Evolutionary conservation across 2,797 vertebrate genomes (phyloP).

Genomic region (Rhinogobio ventralis): DNA sequence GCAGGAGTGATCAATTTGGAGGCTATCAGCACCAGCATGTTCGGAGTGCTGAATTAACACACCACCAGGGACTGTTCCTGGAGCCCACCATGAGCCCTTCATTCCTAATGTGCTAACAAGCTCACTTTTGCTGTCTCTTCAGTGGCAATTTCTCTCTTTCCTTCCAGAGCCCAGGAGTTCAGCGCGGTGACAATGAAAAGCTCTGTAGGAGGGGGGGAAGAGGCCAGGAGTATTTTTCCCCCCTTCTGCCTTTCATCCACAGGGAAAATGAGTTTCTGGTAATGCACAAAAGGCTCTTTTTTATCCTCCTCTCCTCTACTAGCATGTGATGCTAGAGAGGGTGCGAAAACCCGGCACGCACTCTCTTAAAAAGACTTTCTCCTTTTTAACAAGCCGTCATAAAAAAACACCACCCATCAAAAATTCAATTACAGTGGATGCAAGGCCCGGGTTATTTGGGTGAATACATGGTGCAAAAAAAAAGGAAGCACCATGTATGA

Average conservation of each 20-base stretch:
- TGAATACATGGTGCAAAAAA: conserved; percentile 43
- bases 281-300: conserved; percentile 95
- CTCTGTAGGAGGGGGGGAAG: conserved; percentile 82
- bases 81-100: conserved; percentile 85
- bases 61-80: conserved; percentile 85
- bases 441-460: conserved; percentile 53
- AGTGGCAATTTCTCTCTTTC: conserved; percentile 83
- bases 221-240: conserved; percentile 83
- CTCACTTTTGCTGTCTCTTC: conserved; percentile 90
- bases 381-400: conserved; percentile 74
- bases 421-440: conserved; percentile 74
- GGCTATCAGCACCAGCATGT: conserved; percentile 88
- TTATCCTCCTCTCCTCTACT: conserved; percentile 63
- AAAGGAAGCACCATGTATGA: neutral
- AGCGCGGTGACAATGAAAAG: conserved; percentile 92
- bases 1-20: conserved; percentile 88
- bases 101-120: conserved; percentile 98
- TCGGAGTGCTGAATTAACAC: conserved; percentile 89
- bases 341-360: conserved; percentile 33
- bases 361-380: conserved; percentile 83
- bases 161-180: conserved; percentile 91
- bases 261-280: conserved; percentile 98
- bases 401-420: conserved; percentile 66
- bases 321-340: conserved; percentile 42
- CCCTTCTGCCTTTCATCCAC: conserved; percentile 83